Evolutionary conservation across 1,140 invertebrate genomes (phyloP), one percentile per base, ranked within the genome.

Genomic region (Anthonomus grandis): DNA sequence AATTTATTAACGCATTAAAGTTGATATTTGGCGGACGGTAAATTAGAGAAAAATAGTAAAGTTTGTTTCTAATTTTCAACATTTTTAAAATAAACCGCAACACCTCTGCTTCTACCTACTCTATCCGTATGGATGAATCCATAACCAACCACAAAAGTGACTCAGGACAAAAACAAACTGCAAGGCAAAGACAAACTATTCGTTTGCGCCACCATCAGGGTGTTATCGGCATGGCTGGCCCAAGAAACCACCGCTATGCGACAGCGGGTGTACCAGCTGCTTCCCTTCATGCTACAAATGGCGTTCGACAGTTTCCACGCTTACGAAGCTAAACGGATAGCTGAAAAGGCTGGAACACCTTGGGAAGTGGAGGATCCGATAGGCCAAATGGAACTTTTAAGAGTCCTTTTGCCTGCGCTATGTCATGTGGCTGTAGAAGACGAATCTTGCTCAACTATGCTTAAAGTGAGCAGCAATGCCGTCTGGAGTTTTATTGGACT

Each of bases 401-500:
- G 90, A 24, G 79, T 93, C 10, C 80, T 95, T 71, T 73, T 95
- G 25, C 91, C 93, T 2, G 91, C 90, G 18, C 74, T 95, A 0
- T 95, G 93, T 69, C 91, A 95, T 74, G 79, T 97, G 49, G 86
- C 90, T 12, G 89, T 95, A 6, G 93, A 95, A 76, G 91, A 95
- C 63, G 84, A 87, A 65, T 85, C 90, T 1, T 79, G 93, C 64
- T 81, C 87, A 68, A 87, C 95, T 51, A 76, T 95, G 25, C 75
- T 96, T 8, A 82, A 89, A 41, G 76, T 85, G 17, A 86, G 90
- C 68, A 81, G 90, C 73, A 89, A 92, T 63, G 84, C 91, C 70
- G 81, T 91, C 12, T 93, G 90, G 86, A 86, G 84, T 1, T 89
- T 71, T 90, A 93, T 68, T 93, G 90, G 86, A 86, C 89, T 92